phyloP scores from a whole-genome alignment of 1,140 invertebrate species.

The Musca vetustissima region DNA sequence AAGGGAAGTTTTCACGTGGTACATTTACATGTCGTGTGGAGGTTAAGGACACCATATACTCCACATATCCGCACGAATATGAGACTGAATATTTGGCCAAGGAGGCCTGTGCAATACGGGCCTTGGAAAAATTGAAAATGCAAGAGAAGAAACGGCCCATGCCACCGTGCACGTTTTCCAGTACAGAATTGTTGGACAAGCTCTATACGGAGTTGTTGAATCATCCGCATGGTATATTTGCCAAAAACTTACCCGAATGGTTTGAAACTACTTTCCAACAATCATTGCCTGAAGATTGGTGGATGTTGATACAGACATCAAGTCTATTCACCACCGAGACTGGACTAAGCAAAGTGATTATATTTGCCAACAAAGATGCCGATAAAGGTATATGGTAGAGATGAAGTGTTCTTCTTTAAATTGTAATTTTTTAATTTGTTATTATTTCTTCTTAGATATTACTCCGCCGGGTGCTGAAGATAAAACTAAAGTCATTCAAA shows the following conservation, averaged over 20 bases:
- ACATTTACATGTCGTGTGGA: slow-evolving; percentile 38
- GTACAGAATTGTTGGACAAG: slow-evolving; percentile 40
- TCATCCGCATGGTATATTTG: slow-evolving; percentile 47
- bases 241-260: slow-evolving; percentile 45
- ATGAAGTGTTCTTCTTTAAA: neutral
- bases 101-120: slow-evolving; percentile 35
- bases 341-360: slow-evolving; percentile 36
- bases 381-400: slow-evolving; percentile 10
- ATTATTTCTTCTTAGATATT: neutral
- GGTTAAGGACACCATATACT: slow-evolving; percentile 38
- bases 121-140: slow-evolving; percentile 42
- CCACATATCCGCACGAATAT: slow-evolving; percentile 46
- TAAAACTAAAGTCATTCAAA: slow-evolving; percentile 14
- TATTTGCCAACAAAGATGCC: slow-evolving; percentile 41
- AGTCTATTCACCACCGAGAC: slow-evolving; percentile 41
- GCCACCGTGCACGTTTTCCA: slow-evolving; percentile 31
- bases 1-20: slow-evolving; percentile 27
- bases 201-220: slow-evolving; percentile 40
- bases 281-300: slow-evolving; percentile 47
- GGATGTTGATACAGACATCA: slow-evolving; percentile 35
- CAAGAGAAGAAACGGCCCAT: slow-evolving; percentile 34
- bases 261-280: slow-evolving; percentile 42
- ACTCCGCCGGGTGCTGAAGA: neutral
- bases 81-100: slow-evolving; percentile 32
- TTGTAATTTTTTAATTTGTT: too few relatives aligned